These are phyloP conservation scores for Galerucella nymphaeae DNA, from an alignment of 2,888 invertebrate genomes.

Conservation along the genomic window DNA sequence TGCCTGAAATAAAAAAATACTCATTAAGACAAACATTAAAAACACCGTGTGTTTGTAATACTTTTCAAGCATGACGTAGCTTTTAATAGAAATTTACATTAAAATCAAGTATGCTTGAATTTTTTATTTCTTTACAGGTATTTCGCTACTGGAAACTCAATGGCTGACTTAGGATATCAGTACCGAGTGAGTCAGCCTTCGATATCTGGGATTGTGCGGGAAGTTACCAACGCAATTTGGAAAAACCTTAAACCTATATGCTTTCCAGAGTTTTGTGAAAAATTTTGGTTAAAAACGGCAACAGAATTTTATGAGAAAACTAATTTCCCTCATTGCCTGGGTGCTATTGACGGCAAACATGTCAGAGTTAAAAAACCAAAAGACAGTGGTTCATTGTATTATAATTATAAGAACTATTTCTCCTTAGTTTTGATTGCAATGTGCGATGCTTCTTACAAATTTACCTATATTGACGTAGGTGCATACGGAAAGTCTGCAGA, in stretches of 20 bases:
- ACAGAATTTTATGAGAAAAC: conserved; percentile 19
- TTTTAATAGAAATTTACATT: too few relatives aligned
- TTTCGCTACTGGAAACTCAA: conserved; percentile 32
- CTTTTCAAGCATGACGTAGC: too few relatives aligned
- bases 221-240: conserved; percentile 23
- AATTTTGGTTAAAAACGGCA: conserved; percentile 6
- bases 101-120: too few relatives aligned
- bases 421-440: conserved; percentile 28
- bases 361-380: conserved; percentile 21
- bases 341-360: conserved; percentile 26
- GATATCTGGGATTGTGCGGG: conserved; percentile 20
- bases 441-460: conserved; percentile 23
- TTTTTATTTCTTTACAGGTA: conserved; percentile 31
- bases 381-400: conserved; percentile 28
- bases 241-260: conserved; percentile 1
- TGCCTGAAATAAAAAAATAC: too few relatives aligned
- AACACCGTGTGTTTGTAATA: too few relatives aligned
- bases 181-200: conserved; percentile 28
- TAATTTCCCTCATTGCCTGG: conserved; percentile 12
- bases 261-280: conserved; percentile 5
- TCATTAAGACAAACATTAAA: too few relatives aligned
- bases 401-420: conserved; percentile 30
- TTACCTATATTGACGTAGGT: conserved; percentile 25
- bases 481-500: conserved; percentile 19
- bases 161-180: conserved; percentile 25